These are phyloP conservation scores for Sebastes dallii DNA, from an alignment of 2,797 vertebrate genomes.

Conservation along the genomic window DNA sequence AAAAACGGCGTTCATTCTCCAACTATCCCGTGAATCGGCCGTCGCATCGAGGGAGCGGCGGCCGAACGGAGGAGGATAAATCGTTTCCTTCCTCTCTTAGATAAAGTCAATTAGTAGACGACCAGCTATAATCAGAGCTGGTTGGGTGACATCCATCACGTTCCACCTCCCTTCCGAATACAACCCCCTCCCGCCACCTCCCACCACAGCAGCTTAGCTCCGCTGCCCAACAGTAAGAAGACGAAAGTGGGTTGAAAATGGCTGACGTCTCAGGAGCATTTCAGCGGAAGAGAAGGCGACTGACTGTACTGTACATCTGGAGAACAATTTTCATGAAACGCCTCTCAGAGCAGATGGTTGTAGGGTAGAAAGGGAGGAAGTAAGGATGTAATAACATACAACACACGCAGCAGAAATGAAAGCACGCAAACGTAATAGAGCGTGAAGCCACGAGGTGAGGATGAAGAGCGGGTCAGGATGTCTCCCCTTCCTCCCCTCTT, in stretches of 20 bases:
- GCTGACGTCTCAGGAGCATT: constrained; percentile 8
- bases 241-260: constrained; percentile 50
- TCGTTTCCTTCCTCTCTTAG: constrained; percentile 14
- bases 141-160: constrained; percentile 3
- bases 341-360: constrained; percentile 10
- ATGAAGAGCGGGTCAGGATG: constrained; percentile 37
- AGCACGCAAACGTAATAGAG: constrained; percentile 51
- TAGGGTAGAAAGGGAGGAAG: neutral
- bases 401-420: constrained; percentile 1
- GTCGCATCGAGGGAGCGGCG: neutral
- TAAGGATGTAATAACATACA: neutral
- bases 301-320: neutral
- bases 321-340: neutral
- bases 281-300: neutral
- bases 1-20: neutral
- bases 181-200: neutral
- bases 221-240: neutral
- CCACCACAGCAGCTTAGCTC: neutral
- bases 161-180: neutral
- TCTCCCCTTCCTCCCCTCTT: constrained; percentile 10
- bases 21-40: neutral
- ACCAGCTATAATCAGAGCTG: neutral
- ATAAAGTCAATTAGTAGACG: neutral
- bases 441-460: constrained; percentile 62
- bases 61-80: neutral